Percentiles rank a stretch among this genome's conserved stretches.
phyloP scores from a whole-genome alignment of 2,113 vertebrate genomes.

The Stigmatopora argus region DNA sequence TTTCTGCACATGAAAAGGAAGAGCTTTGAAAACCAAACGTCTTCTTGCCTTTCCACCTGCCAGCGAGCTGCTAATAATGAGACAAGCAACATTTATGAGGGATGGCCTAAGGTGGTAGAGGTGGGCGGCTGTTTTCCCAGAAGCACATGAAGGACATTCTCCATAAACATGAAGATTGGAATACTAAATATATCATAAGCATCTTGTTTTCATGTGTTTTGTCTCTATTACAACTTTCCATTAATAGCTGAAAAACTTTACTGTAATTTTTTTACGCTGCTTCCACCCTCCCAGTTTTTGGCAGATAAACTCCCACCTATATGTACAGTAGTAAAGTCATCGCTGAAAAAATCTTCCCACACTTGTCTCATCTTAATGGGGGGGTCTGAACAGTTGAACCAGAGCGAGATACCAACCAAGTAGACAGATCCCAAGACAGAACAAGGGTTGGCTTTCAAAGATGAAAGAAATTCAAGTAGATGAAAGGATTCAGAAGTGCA shows the following conservation, averaged over 20 bases:
- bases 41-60: constrained; percentile 12
- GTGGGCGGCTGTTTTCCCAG: constrained; percentile 75
- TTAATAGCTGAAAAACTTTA: not conserved
- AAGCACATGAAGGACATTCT: not conserved
- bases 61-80: constrained; percentile 70
- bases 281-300: too few species aligned
- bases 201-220: not conserved
- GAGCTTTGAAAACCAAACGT: constrained; percentile 1
- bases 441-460: too few species aligned
- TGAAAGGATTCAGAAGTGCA: too few species aligned
- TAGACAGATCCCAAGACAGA: too few species aligned
- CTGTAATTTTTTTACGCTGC: too few species aligned
- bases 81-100: constrained; percentile 71
- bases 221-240: not conserved
- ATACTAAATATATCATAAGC: not conserved
- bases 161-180: constrained; percentile 7
- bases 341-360: too few species aligned
- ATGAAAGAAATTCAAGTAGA: too few species aligned
- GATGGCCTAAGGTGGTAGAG: constrained; percentile 79
- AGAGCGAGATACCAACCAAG: too few species aligned
- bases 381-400: too few species aligned
- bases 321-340: too few species aligned
- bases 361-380: too few species aligned
- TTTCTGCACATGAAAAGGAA: constrained; percentile 20
- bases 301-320: too few species aligned